A percentile compares a stretch with the other conserved stretches of the same genome.
phyloP scores from a whole-genome alignment of 2,113 vertebrate species.

The Ginglymostoma cirratum region DNA sequence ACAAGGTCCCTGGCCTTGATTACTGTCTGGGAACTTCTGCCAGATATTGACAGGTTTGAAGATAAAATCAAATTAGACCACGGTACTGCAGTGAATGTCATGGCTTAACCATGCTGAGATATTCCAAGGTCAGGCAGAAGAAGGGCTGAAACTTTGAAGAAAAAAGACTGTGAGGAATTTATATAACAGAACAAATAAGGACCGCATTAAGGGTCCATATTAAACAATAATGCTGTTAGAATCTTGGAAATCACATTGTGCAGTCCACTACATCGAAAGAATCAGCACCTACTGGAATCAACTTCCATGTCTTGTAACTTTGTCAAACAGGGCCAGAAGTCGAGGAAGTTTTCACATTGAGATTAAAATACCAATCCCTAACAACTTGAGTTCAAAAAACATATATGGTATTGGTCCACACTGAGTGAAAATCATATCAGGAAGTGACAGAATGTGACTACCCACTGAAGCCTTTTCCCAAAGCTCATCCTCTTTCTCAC shows the following conservation, averaged over 20 bases:
- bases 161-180: neutral
- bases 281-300: neutral
- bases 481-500: neutral
- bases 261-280: neutral
- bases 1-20: neutral
- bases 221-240: neutral
- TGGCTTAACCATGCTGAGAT: neutral
- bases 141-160: neutral
- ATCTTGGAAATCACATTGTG: neutral
- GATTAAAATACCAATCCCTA: neutral
- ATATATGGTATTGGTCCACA: neutral
- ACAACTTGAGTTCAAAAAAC: neutral
- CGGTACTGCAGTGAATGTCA: neutral
- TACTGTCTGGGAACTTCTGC: neutral
- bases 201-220: no score
- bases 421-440: neutral
- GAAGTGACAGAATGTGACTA: neutral
- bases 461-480: neutral
- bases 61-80: neutral
- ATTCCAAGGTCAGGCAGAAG: neutral
- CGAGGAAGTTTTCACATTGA: neutral
- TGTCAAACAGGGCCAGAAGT: neutral
- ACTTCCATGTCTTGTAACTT: neutral
- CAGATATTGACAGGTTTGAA: neutral
- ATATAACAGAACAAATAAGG: neutral